These are phyloP conservation scores for Chelidonichthys spinosus DNA, from an alignment of 2,797 vertebrate species.

Conservation along the genomic window DNA sequence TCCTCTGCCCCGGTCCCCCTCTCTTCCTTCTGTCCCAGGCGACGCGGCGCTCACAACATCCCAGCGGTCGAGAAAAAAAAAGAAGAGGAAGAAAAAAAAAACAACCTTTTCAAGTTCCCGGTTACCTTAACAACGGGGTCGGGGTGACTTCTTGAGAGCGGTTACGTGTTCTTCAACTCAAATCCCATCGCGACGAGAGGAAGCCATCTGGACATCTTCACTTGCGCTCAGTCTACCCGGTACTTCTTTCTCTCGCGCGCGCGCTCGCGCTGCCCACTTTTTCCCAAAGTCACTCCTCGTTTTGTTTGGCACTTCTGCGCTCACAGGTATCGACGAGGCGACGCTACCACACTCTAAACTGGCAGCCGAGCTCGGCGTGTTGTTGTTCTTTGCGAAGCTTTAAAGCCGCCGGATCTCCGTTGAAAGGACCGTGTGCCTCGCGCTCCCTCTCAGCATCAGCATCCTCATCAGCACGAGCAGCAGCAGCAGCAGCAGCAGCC, in stretches of 20 bases:
- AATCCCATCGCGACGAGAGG: slow-evolving; percentile 67
- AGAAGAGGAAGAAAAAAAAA: slow-evolving; percentile 1
- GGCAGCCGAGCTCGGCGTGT: slow-evolving; percentile 25
- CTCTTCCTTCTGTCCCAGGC: slow-evolving; percentile 54
- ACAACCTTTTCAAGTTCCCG: slow-evolving; percentile 62
- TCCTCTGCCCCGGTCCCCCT: slow-evolving; percentile 52
- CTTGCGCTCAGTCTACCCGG: slow-evolving; percentile 24
- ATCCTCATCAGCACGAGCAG: slow-evolving; percentile 24
- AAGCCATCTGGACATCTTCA: slow-evolving; percentile 47
- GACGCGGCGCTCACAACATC: slow-evolving; percentile 77
- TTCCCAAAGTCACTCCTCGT: slow-evolving; percentile 43
- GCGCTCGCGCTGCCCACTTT: slow-evolving; percentile 57
- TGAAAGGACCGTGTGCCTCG: slow-evolving; percentile 51
- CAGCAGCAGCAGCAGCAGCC: slow-evolving; percentile 48
- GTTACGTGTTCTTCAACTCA: slow-evolving; percentile 74
- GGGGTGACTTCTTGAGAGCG: slow-evolving; percentile 41
- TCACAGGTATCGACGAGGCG: slow-evolving; percentile 18
- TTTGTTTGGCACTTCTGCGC: slow-evolving; percentile 46
- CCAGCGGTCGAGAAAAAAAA: slow-evolving; percentile 51
- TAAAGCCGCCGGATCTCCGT: slow-evolving; percentile 41
- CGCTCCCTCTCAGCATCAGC: slow-evolving; percentile 49
- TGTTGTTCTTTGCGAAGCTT: slow-evolving; percentile 28
- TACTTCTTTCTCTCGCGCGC: slow-evolving; percentile 24
- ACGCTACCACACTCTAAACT: slow-evolving; percentile 32
- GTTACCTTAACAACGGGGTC: slow-evolving; percentile 47